Conservation (phyloP, 2,113 vertebrate genomes). For the Sorex fumeus region DNA sequence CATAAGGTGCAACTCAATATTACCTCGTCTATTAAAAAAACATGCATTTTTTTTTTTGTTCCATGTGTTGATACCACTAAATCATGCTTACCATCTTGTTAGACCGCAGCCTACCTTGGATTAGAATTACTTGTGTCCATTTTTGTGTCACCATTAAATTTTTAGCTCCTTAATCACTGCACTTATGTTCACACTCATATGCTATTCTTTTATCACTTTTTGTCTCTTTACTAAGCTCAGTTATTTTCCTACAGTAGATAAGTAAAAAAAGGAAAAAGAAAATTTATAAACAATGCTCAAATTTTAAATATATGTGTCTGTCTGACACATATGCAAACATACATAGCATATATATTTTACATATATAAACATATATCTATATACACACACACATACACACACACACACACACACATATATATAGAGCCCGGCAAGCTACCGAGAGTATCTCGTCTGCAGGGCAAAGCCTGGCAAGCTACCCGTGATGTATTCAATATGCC, state of each 20-base stretch:
- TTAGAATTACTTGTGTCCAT: neutral
- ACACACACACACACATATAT: too few species aligned
- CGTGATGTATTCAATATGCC: too few species aligned
- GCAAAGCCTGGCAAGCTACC: too few species aligned
- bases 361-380: too few species aligned
- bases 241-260: neutral
- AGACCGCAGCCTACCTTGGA: neutral
- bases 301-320: conserved; percentile 28
- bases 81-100: neutral
- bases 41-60: neutral
- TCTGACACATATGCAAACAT: too few species aligned
- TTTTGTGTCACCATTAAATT: neutral
- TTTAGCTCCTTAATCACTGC: neutral
- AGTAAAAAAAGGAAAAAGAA: neutral
- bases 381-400: too few species aligned
- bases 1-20: neutral
- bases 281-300: neutral
- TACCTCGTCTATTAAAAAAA: neutral
- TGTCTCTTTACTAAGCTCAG: neutral
- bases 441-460: too few species aligned
- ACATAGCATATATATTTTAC: too few species aligned
- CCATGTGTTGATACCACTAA: neutral
- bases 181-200: neutral
- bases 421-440: too few species aligned
- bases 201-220: neutral